phyloP scores from a whole-genome alignment of 2,113 vertebrate species.

The Cinclus mexicanus region DNA sequence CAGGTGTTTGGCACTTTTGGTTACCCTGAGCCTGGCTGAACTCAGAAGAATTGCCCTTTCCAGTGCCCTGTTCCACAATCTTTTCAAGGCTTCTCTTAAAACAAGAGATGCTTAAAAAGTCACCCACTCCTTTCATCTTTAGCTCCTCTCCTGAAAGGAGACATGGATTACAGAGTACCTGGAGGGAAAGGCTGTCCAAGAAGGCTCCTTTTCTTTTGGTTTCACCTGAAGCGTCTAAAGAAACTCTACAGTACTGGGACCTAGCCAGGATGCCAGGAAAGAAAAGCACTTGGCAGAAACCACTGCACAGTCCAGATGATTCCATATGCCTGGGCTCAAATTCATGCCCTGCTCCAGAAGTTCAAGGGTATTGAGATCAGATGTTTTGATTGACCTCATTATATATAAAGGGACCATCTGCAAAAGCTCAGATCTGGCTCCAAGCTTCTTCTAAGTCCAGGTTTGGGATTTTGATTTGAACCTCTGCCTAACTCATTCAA shows the following conservation, averaged over 20 bases:
- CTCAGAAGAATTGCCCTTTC: neutral
- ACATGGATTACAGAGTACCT: neutral
- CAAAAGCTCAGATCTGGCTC: conserved; percentile 43
- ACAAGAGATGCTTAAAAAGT: neutral
- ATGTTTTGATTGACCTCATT: conserved; percentile 57
- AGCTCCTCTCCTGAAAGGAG: neutral
- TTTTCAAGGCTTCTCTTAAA: neutral
- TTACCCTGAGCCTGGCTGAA: neutral
- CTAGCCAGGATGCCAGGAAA: conserved; percentile 3
- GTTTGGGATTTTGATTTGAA: conserved; percentile 38
- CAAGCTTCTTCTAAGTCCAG: neutral
- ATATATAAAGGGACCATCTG: conserved; percentile 42
- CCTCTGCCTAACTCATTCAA: neutral
- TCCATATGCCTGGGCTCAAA: conserved; percentile 10
- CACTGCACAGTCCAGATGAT: conserved; percentile 11
- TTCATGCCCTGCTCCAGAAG: neutral
- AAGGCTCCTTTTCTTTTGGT: neutral
- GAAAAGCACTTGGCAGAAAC: conserved; percentile 14
- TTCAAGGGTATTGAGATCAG: conserved; percentile 51
- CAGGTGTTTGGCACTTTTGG: neutral
- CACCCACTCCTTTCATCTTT: neutral
- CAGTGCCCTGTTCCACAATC: neutral
- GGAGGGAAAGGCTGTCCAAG: neutral
- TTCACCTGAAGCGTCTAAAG: conserved; percentile 4
- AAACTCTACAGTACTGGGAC: neutral